Evolutionary conservation across 2,888 invertebrate genomes (phyloP), one percentile per base, ranked within the genome.

Genomic region (Brachycybe producta): DNA sequence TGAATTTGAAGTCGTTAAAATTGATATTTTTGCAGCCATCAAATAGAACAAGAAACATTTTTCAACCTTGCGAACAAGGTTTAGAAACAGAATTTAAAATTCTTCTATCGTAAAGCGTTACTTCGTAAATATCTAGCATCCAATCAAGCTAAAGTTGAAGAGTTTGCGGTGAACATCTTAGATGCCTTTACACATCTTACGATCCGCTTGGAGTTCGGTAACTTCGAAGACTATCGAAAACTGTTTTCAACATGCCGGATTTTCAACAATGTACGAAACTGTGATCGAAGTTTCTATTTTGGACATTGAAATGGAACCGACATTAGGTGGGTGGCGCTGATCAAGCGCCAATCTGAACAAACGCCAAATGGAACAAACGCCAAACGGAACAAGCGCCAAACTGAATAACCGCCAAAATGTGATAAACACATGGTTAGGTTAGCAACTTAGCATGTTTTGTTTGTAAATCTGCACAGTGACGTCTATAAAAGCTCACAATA

Each of bases 211-310:
- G 36, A 7, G 19, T 36, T 15, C 7, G 19, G 15, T 36, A 7
- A 15, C 36, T 36, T 5, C 36, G 15, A 15, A 11, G 15, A n/a
- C 15, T 7, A 36, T 36, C n/a, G n/a, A n/a, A n/a, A n/a, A n/a
- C n/a, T n/a, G n/a, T n/a, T n/a, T n/a, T n/a, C n/a, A n/a, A n/a
- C 36, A 36, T 11, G 36, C 36, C 19, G 36, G 36, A 36, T 36
- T 36, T 36, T 30, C 30, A 30, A 30, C 8, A 30, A 13, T 30
- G 13, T 13, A 8, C 8, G 30, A 30, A 11, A 13, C 8, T 13
- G 8, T 30, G 13, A 13, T 30, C 13, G 30, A 8, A 30, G 8
- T 13, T 11, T 11, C n/a, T n/a, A n/a, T n/a, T n/a, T n/a, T 30
- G 13, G 30, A 30, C 13, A 30, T 30, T 30, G 30, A 30, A 30